These are phyloP conservation scores for Meandrusa payeni DNA, from an alignment of 2,888 invertebrate species.

Conservation along the genomic window DNA sequence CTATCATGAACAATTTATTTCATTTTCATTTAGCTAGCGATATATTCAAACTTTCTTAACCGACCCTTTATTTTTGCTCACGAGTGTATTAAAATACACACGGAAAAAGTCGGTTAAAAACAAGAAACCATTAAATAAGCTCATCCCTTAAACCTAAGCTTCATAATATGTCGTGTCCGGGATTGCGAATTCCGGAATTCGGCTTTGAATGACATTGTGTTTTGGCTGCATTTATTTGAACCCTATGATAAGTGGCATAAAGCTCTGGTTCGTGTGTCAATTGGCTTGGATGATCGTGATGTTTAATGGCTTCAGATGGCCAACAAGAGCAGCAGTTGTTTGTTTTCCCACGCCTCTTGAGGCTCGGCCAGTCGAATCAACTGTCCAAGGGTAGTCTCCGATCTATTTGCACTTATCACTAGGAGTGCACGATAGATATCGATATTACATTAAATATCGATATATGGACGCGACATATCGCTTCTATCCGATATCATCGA, in stretches of 20 bases:
- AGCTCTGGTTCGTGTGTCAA: conserved; percentile 4
- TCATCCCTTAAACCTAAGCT: conserved; percentile 3
- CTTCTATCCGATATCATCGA: too few relatives aligned
- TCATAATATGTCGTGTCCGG: conserved; percentile 3
- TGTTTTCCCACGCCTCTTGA: conserved; percentile 68
- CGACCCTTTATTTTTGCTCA: too few relatives aligned
- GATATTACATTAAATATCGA: too few relatives aligned
- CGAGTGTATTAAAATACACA: too few relatives aligned
- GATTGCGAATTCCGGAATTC: conserved; percentile 6
- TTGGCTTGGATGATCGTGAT: conserved; percentile 1
- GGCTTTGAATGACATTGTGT: neutral
- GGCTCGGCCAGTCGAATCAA: conserved; percentile 41
- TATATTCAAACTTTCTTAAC: too few relatives aligned
- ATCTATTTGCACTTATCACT: conserved; percentile 19
- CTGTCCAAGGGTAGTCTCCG: conserved; percentile 10
- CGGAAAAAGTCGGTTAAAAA: too few relatives aligned
- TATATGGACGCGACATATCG: too few relatives aligned
- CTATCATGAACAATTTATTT: too few relatives aligned
- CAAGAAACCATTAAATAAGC: neutral
- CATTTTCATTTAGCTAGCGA: too few relatives aligned
- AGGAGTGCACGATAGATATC: too few relatives aligned
- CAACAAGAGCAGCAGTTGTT: conserved; percentile 63
- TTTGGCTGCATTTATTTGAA: conserved; percentile 26
- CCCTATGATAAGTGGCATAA: conserved; percentile 6
- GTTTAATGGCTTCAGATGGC: conserved; percentile 45